A percentile compares a stretch with the other conserved stretches of the same genome.
Evolutionary conservation across 2,888 invertebrate genomes (phyloP).

Genomic region (Ormyrus thymus): DNA sequence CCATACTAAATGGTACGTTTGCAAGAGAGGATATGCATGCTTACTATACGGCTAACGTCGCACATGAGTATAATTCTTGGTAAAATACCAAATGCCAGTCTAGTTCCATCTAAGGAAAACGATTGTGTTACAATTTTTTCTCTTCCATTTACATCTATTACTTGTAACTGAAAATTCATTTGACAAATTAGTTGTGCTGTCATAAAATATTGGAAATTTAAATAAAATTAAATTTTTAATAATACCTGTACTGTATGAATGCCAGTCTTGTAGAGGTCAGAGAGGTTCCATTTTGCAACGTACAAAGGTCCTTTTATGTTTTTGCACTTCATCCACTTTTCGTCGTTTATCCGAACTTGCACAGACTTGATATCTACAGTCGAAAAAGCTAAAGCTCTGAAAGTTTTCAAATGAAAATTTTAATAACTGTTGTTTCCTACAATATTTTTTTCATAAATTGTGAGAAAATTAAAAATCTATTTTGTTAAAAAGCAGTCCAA

Average conservation of each 20-base stretch:
- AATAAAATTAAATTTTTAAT: not conserved
- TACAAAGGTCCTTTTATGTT: conserved; percentile 83
- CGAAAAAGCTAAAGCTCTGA: conserved; percentile 87
- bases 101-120: conserved; percentile 86
- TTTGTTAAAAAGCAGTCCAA: too few species aligned
- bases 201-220: not conserved
- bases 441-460: too few species aligned
- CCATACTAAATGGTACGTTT: conserved; percentile 1
- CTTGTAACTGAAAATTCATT: conserved; percentile 76
- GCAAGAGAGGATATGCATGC: conserved; percentile 66
- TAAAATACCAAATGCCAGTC: conserved; percentile 80
- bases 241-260: conserved; percentile 81
- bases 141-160: conserved; percentile 79
- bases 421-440: not conserved
- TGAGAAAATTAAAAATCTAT: too few species aligned
- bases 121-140: conserved; percentile 79
- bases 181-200: not conserved
- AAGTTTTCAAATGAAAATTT: conserved; percentile 28
- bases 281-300: conserved; percentile 84
- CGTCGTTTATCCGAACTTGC: conserved; percentile 81
- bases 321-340: conserved; percentile 80
- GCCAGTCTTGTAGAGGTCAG: conserved; percentile 78
- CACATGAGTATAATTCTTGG: conserved; percentile 87
- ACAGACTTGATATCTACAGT: conserved; percentile 80
- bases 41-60: conserved; percentile 84